Percentiles rank a stretch among this genome's conserved stretches.
Evolutionary conservation across 2,888 invertebrate species (phyloP).

Genomic region (Mactromeris polynyma): DNA sequence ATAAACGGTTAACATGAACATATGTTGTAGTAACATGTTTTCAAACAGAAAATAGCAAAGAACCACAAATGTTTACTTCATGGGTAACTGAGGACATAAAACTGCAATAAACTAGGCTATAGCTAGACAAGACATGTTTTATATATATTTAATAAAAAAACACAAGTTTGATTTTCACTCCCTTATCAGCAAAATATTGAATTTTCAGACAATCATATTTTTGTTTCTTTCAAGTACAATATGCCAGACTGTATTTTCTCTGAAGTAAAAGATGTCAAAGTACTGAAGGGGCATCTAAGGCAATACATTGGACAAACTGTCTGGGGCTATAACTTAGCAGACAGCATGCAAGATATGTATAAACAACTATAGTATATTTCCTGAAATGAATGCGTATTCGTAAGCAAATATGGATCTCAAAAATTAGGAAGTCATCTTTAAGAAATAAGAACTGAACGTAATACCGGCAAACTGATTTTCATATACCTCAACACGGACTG

Average conservation of each 20-base stretch:
- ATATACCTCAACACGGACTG: no score
- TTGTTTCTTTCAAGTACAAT: neutral
- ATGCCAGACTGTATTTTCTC: neutral
- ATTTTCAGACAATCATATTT: neutral
- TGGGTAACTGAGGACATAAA: neutral
- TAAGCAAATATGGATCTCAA: no score
- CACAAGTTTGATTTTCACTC: neutral
- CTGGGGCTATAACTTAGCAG: no score
- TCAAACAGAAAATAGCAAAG: neutral
- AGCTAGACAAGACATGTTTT: neutral
- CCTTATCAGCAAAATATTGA: neutral
- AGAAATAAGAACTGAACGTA: no score
- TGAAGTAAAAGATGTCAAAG: neutral
- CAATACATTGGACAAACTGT: no score
- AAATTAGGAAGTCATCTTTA: no score
- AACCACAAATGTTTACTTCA: neutral
- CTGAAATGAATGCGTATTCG: no score
- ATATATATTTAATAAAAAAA: neutral
- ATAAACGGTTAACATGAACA: neutral
- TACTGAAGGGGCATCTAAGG: neutral
- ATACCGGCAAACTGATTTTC: no score
- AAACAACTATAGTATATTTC: no score
- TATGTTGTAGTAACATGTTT: neutral
- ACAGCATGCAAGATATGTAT: no score
- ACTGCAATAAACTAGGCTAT: neutral